Conservation (phyloP, 2,888 invertebrate species). For the Anthrax anthrax region DNA sequence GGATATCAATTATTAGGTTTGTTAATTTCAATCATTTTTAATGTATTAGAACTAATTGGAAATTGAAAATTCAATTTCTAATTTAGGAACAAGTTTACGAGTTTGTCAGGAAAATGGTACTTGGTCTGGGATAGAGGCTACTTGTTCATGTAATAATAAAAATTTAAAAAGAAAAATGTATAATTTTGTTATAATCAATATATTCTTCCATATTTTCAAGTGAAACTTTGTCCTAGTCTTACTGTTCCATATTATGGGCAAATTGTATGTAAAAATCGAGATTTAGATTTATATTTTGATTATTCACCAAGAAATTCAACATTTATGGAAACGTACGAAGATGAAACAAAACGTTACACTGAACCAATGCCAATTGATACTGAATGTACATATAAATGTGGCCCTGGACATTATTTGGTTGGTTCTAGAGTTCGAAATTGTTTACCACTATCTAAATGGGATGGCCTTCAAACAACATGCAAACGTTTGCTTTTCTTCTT, state of each 20-base stretch:
- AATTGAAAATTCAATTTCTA: background rate
- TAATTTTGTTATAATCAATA: too few species aligned
- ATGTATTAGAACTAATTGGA: background rate
- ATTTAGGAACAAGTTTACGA: slow-evolving; percentile 37
- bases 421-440: slow-evolving; percentile 50
- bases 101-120: slow-evolving; percentile 47
- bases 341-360: slow-evolving; percentile 15
- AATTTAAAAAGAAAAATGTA: too few species aligned
- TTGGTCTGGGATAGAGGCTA: slow-evolving; percentile 50
- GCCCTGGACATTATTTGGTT: slow-evolving; percentile 45
- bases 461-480: slow-evolving; percentile 49
- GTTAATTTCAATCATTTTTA: background rate
- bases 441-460: slow-evolving; percentile 52
- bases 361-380: slow-evolving; percentile 43
- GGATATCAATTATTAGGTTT: slow-evolving; percentile 41
- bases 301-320: slow-evolving; percentile 18
- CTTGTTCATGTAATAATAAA: slow-evolving; percentile 42
- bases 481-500: slow-evolving; percentile 37
- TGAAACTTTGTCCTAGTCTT: slow-evolving; percentile 46
- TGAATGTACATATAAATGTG: slow-evolving; percentile 48
- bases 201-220: slow-evolving; percentile 23
- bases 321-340: slow-evolving; percentile 15
- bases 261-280: slow-evolving; percentile 38
- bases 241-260: slow-evolving; percentile 41
- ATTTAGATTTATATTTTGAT: slow-evolving; percentile 19